Percentiles rank a stretch among this genome's conserved stretches.
Evolutionary conservation across 2,888 invertebrate genomes (phyloP).

Genomic region (Drosophila hamatofila): DNA sequence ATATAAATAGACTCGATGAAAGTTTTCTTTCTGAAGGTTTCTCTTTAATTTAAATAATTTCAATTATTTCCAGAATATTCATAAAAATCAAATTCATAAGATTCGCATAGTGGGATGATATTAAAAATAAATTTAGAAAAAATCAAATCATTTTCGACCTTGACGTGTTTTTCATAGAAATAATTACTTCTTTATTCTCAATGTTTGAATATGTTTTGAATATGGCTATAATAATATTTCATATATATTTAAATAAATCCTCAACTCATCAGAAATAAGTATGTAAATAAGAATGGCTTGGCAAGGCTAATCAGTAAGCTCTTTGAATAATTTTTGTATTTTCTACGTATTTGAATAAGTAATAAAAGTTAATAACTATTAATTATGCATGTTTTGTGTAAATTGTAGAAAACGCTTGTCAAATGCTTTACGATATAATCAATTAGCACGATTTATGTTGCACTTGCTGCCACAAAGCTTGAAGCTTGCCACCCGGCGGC

Average conservation of each 20-base stretch:
- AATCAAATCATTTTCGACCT: background rate
- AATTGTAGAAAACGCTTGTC: constrained; percentile 67
- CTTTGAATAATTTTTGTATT: constrained; percentile 26
- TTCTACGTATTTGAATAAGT: constrained; percentile 34
- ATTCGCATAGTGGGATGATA: background rate
- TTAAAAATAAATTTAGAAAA: background rate
- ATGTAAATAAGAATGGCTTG: constrained; percentile 33
- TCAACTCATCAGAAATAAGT: constrained; percentile 8
- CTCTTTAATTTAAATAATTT: background rate
- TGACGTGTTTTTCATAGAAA: constrained; percentile 6
- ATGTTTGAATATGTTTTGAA: background rate
- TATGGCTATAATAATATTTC: background rate
- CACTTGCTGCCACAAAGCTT: constrained; percentile 55
- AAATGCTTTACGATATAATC: constrained; percentile 72
- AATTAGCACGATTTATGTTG: constrained; percentile 80
- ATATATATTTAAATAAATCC: constrained; percentile 5
- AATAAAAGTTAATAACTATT: constrained; percentile 70
- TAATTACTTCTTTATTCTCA: constrained; percentile 1
- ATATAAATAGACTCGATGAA: constrained; percentile 6
- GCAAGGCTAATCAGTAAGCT: constrained; percentile 39
- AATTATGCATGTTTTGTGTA: constrained; percentile 77
- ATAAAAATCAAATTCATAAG: background rate
- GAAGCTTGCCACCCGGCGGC: constrained; percentile 24
- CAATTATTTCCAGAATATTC: background rate
- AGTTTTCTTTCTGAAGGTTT: constrained; percentile 1